phyloP scores from a whole-genome alignment of 2,113 vertebrate species.

The Seriola dumerili region DNA sequence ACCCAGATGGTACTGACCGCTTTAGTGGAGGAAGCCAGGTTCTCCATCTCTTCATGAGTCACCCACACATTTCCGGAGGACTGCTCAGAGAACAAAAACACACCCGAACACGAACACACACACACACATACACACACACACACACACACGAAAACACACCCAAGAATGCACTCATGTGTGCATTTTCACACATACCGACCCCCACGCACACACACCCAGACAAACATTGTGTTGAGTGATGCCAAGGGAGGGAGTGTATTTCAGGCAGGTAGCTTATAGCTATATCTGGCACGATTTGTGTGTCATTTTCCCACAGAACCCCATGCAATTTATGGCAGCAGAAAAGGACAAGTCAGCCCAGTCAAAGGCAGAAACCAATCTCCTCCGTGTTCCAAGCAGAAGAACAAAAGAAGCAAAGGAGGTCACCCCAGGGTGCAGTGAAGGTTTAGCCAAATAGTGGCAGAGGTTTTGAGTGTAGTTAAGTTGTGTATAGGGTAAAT shows the following conservation, averaged over 20 bases:
- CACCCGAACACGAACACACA: constrained; percentile 50
- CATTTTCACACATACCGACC: constrained; percentile 43
- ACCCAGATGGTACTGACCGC: constrained; percentile 93
- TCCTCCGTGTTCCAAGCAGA: constrained; percentile 23
- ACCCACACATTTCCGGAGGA: constrained; percentile 99
- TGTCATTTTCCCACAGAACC: constrained; percentile 47
- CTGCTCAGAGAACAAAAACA: constrained; percentile 84
- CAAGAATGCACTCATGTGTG: constrained; percentile 45
- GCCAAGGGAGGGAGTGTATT: constrained; percentile 74
- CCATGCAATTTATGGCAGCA: constrained; percentile 58
- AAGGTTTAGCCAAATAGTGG: constrained; percentile 34
- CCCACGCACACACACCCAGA: constrained; percentile 58
- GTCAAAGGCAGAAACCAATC: constrained; percentile 17
- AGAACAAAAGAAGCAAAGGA: constrained; percentile 15
- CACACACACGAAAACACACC: constrained; percentile 22
- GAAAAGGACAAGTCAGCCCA: constrained; percentile 43
- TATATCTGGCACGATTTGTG: constrained; percentile 62
- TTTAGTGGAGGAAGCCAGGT: constrained; percentile 93
- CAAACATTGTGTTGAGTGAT: constrained; percentile 74
- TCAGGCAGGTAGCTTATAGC: constrained; percentile 71
- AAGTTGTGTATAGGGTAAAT: constrained; percentile 16
- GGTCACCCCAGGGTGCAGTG: constrained; percentile 52
- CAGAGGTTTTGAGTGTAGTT: constrained; percentile 18
- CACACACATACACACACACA: constrained; percentile 33
- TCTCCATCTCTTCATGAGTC: constrained; percentile 99